phyloP scores from a whole-genome alignment of 1,140 invertebrate species.

The Meteorus sp. region DNA sequence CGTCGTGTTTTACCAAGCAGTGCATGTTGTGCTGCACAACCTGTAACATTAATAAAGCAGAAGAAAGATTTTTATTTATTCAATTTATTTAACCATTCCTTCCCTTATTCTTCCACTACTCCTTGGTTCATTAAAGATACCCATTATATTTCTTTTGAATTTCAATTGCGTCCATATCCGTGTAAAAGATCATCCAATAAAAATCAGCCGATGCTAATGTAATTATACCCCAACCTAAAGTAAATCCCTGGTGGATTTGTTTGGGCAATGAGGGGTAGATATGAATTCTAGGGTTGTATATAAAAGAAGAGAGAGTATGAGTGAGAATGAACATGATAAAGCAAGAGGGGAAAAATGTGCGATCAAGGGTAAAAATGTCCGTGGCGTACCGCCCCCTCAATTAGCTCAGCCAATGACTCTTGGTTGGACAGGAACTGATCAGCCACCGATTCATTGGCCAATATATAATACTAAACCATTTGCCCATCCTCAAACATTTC shows the following conservation, averaged over 20 bases:
- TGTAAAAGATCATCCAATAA: slow-evolving; percentile 48
- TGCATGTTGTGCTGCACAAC: slow-evolving; percentile 69
- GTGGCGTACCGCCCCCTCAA: slow-evolving; percentile 48
- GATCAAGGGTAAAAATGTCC: slow-evolving; percentile 30
- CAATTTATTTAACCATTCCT: too few species aligned
- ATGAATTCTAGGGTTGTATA: slow-evolving; percentile 36
- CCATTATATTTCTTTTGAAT: not conserved
- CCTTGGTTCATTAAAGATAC: not conserved
- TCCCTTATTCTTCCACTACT: slow-evolving; percentile 27
- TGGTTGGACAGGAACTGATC: slow-evolving; percentile 36
- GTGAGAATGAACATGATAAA: not conserved
- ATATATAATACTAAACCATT: slow-evolving; percentile 3
- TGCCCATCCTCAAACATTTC: not conserved
- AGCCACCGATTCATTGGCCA: slow-evolving; percentile 18
- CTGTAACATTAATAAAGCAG: too few species aligned
- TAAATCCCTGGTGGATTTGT: slow-evolving; percentile 44
- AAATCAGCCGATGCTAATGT: slow-evolving; percentile 59
- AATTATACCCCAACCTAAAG: slow-evolving; percentile 53
- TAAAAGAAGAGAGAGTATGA: not conserved
- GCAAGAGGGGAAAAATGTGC: slow-evolving; percentile 30
- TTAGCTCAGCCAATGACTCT: slow-evolving; percentile 53
- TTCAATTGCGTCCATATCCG: slow-evolving; percentile 1
- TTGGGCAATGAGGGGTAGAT: slow-evolving; percentile 19
- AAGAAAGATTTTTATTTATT: slow-evolving; percentile 17
- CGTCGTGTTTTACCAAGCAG: slow-evolving; percentile 92